Conservation (phyloP, 2,113 vertebrate genomes). For the Halcyon malimbica region DNA sequence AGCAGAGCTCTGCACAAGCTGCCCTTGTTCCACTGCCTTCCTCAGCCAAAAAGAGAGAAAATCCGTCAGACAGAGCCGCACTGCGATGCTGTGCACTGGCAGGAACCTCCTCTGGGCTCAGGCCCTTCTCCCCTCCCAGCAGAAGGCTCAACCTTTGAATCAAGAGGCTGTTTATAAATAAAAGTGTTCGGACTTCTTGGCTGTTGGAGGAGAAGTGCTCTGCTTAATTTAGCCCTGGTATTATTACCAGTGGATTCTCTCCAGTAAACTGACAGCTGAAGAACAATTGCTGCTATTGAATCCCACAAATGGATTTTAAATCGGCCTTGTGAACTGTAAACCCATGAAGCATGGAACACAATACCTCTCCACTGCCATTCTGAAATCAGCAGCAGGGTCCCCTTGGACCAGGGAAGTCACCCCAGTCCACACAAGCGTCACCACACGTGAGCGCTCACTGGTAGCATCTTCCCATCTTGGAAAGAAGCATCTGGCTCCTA, state of each 20-base stretch:
- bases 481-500: not conserved
- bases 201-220: not conserved
- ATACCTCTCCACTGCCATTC: not conserved
- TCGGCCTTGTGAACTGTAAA: not conserved
- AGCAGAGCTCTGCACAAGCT: not conserved
- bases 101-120: not conserved
- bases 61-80: not conserved
- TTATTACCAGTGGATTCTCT: not conserved
- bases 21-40: constrained; percentile 21
- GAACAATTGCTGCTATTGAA: constrained; percentile 42
- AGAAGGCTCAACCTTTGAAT: not conserved
- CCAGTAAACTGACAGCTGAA: not conserved
- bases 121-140: not conserved
- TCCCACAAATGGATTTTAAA: not conserved
- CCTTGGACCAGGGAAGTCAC: not conserved
- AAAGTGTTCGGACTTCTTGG: not conserved
- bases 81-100: fast-evolving
- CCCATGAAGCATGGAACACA: not conserved
- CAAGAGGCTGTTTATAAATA: constrained; percentile 5
- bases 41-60: constrained; percentile 1
- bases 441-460: fast-evolving
- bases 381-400: not conserved
- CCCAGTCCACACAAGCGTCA: not conserved
- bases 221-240: constrained; percentile 27
- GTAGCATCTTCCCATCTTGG: fast-evolving